These are phyloP conservation scores for Myotis findleyi DNA, from an alignment of 2,797 vertebrate genomes.

Conservation along the genomic window DNA sequence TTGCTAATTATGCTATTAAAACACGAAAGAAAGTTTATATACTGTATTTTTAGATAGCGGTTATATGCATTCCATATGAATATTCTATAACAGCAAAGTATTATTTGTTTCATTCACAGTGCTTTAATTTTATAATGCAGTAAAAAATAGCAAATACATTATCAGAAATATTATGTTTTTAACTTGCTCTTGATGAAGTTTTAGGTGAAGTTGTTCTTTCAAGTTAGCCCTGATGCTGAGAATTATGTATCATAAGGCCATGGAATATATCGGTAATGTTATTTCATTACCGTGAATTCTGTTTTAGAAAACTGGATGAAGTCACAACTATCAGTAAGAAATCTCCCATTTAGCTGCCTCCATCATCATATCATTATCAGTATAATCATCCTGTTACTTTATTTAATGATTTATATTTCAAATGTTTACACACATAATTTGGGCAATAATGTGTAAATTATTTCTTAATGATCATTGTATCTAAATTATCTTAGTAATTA, in stretches of 20 bases:
- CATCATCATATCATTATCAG: not conserved
- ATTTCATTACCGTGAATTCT: not conserved
- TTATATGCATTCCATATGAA: not conserved
- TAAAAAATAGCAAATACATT: not conserved
- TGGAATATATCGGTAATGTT: not conserved
- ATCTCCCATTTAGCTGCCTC: not conserved
- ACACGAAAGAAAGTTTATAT: not conserved
- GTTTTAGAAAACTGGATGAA: not conserved
- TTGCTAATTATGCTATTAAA: not conserved
- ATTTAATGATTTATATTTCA: not conserved
- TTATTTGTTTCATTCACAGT: not conserved
- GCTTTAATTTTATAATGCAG: no score
- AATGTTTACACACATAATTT: not conserved
- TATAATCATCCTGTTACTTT: not conserved
- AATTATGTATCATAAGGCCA: not conserved
- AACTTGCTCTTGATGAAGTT: not conserved
- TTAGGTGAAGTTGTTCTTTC: not conserved
- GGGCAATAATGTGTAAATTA: not conserved
- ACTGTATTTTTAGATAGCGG: not conserved
- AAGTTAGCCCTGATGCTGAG: not conserved
- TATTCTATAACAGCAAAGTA: not conserved
- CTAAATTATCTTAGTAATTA: not conserved
- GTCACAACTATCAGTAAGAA: not conserved
- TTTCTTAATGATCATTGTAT: not conserved
- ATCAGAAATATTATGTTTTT: not conserved